phyloP scores from a whole-genome alignment of 2,888 invertebrate genomes.

The Cylloceria caligata region DNA sequence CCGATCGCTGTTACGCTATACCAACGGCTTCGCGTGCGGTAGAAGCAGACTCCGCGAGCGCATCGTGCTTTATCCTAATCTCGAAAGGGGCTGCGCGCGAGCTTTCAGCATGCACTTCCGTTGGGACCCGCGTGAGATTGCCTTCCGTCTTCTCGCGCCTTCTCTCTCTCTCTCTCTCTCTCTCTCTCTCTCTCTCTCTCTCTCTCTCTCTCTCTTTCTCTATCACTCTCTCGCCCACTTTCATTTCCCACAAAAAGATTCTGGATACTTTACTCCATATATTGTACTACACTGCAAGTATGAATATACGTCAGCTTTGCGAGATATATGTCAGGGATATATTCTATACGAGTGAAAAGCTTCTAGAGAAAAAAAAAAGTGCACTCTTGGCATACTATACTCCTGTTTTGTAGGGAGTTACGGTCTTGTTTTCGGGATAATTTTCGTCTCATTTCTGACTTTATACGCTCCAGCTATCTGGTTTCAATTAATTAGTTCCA shows the following conservation, averaged over 20 bases:
- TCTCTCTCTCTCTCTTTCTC: slow-evolving; percentile 1
- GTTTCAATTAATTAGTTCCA: too few species aligned
- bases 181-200: too few species aligned
- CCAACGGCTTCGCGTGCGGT: neutral
- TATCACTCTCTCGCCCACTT: neutral
- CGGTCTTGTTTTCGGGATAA: neutral
- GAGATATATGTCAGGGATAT: slow-evolving; percentile 3
- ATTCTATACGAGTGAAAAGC: neutral
- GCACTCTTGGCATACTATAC: slow-evolving; percentile 3
- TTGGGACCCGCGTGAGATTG: slow-evolving; percentile 43
- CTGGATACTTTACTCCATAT: slow-evolving; percentile 3
- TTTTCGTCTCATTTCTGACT: slow-evolving; percentile 5
- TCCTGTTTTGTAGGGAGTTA: neutral
- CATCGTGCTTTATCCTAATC: slow-evolving; percentile 64
- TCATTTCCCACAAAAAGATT: slow-evolving; percentile 7
- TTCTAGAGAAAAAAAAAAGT: neutral
- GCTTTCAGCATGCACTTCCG: slow-evolving; percentile 63
- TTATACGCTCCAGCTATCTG: neutral
- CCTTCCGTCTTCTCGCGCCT: slow-evolving; percentile 27
- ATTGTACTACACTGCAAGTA: neutral
- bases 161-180: neutral
- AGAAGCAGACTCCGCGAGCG: neutral
- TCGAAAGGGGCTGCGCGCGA: slow-evolving; percentile 44
- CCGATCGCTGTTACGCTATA: neutral
- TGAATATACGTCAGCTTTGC: neutral